phyloP scores from a whole-genome alignment of 2,797 vertebrate species.

The Spinibarbus caldwelli region DNA sequence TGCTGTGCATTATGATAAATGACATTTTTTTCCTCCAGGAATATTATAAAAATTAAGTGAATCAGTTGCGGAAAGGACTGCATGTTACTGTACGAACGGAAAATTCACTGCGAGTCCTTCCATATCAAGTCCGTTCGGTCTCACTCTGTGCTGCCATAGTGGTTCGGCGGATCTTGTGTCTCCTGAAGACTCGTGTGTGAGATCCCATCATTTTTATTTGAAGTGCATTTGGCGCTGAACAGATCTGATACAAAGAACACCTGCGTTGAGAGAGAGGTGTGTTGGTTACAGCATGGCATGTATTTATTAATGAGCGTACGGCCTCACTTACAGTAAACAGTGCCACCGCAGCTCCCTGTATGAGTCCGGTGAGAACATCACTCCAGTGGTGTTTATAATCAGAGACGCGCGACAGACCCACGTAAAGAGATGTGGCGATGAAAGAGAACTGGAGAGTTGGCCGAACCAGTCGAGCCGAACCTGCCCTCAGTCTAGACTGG shows the following conservation, averaged over 20 bases:
- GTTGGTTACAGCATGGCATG: background rate
- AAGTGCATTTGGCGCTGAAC: constrained; percentile 79
- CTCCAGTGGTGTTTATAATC: constrained; percentile 99
- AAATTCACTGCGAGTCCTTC: background rate
- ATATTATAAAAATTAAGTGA: background rate
- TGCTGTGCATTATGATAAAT: background rate
- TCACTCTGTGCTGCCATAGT: constrained; percentile 84
- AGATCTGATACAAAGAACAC: constrained; percentile 88
- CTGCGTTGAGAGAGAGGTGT: constrained; percentile 69
- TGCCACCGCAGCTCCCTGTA: constrained; percentile 88
- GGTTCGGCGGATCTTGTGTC: constrained; percentile 83
- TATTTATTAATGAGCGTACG: background rate
- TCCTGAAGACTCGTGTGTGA: constrained; percentile 89
- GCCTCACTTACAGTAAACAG: constrained; percentile 84
- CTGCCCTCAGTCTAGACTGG: constrained; percentile 87
- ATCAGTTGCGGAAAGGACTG: background rate
- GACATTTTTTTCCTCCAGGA: background rate
- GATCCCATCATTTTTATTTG: constrained; percentile 79
- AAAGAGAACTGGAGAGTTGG: constrained; percentile 94
- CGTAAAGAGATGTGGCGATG: constrained; percentile 86
- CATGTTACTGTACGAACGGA: background rate
- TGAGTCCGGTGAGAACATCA: constrained; percentile 89
- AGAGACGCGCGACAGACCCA: constrained; percentile 92
- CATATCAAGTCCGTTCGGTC: background rate
- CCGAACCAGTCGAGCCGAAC: constrained; percentile 90